Percentiles rank a stretch among this genome's conserved stretches.
phyloP scores from a whole-genome alignment of 1,140 invertebrate species.

The Holotrichia oblita region DNA sequence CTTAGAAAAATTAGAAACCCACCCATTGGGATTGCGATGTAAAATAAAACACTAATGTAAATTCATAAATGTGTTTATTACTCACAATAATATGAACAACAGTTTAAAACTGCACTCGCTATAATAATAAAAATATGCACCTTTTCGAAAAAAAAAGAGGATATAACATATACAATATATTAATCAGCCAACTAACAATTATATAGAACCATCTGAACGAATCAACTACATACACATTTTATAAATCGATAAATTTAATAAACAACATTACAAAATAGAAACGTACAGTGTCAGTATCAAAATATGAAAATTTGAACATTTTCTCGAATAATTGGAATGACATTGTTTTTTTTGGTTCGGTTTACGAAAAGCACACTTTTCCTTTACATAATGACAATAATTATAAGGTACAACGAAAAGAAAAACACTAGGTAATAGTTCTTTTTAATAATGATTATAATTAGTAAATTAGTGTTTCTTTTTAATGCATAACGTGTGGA shows the following conservation, averaged over 20 bases:
- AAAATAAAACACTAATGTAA: conserved; percentile 15
- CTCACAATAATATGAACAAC: conserved; percentile 42
- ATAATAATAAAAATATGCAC: conserved; percentile 34
- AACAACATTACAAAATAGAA: conserved; percentile 37
- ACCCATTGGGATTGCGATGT: too few species aligned
- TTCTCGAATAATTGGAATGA: conserved; percentile 32
- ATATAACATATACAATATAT: not conserved
- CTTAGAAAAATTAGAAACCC: too few species aligned
- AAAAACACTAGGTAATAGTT: not conserved
- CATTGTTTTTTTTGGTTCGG: not conserved
- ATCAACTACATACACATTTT: conserved; percentile 27
- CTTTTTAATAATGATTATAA: not conserved
- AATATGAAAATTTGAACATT: conserved; percentile 30
- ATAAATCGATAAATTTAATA: conserved; percentile 30
- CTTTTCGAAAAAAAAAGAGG: conserved; percentile 13
- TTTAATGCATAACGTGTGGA: not conserved
- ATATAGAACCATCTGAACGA: not conserved
- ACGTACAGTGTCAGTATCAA: conserved; percentile 32
- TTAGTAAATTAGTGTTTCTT: not conserved
- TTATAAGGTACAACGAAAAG: not conserved
- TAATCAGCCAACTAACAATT: not conserved
- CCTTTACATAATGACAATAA: not conserved
- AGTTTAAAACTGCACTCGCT: conserved; percentile 40
- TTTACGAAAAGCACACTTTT: not conserved
- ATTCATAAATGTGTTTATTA: conserved; percentile 43